Evolutionary conservation across 1,140 invertebrate species (phyloP).

Genomic region (Eriocheir sinensis): DNA sequence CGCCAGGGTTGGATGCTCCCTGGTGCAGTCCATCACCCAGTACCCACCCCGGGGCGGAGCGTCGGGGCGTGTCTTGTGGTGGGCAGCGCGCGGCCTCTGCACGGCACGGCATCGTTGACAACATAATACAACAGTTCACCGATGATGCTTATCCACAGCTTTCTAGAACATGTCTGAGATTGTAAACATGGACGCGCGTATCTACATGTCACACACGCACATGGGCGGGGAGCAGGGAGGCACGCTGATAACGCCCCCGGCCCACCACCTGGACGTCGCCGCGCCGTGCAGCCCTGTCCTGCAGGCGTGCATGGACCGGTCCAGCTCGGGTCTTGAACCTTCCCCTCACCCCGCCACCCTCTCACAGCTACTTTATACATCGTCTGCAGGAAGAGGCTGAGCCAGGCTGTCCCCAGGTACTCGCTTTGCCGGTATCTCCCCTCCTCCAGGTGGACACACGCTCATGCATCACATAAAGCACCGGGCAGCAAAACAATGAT

Average conservation of each 20-base stretch:
- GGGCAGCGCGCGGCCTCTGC: too few species aligned
- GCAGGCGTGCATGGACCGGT: constrained; percentile 9
- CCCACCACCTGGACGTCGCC: background rate
- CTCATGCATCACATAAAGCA: background rate
- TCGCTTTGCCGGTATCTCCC: background rate
- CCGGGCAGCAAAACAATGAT: background rate
- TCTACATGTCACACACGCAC: too few species aligned
- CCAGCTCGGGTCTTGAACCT: background rate
- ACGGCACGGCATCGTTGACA: too few species aligned
- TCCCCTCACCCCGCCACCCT: background rate
- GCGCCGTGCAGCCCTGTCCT: background rate
- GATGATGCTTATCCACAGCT: background rate
- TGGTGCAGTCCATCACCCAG: too few species aligned
- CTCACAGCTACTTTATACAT: background rate
- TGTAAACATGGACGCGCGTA: background rate
- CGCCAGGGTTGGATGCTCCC: too few species aligned
- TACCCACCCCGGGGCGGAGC: too few species aligned
- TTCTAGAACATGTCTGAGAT: background rate
- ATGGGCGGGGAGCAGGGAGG: too few species aligned
- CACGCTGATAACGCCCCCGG: background rate
- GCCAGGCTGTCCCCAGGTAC: background rate
- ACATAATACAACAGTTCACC: background rate
- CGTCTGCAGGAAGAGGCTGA: background rate
- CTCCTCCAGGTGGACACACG: background rate
- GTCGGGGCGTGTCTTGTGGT: too few species aligned